These are phyloP conservation scores for Pseudorasbora parva DNA, from an alignment of 2,113 vertebrate species.

Conservation along the genomic window DNA sequence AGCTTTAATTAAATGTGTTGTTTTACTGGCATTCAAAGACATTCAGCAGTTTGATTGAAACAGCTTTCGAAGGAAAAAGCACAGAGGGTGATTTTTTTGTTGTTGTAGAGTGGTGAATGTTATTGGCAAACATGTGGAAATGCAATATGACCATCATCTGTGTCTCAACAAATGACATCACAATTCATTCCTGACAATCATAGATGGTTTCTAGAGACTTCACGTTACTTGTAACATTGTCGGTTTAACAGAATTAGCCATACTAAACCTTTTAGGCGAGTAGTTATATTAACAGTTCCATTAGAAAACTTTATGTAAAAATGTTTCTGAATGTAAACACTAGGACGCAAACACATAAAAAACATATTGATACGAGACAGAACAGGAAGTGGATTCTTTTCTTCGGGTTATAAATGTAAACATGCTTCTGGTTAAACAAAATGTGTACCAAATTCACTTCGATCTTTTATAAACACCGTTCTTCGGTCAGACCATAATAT, in stretches of 20 bases:
- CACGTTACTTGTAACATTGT: neutral
- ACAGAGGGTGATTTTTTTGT: neutral
- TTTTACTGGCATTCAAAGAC: slow-evolving; percentile 5
- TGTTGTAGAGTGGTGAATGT: neutral
- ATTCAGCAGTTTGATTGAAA: neutral
- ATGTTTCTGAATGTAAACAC: neutral
- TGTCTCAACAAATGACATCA: neutral
- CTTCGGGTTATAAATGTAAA: slow-evolving; percentile 26
- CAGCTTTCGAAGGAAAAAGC: neutral
- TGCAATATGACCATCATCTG: slow-evolving; percentile 1
- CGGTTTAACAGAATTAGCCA: neutral
- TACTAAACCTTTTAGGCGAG: neutral
- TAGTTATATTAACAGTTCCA: neutral
- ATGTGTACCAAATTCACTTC: slow-evolving; percentile 47
- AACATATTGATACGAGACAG: neutral
- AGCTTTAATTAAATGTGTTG: neutral
- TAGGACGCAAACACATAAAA: neutral
- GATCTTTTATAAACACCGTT: slow-evolving; percentile 60
- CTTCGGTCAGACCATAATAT: slow-evolving; percentile 54
- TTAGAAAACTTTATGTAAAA: neutral
- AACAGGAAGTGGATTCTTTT: slow-evolving; percentile 28
- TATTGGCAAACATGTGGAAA: slow-evolving; percentile 3
- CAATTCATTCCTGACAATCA: neutral
- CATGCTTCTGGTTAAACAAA: slow-evolving; percentile 53
- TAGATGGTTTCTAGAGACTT: neutral